Percentiles rank a stretch among this genome's conserved stretches.
phyloP scores from a whole-genome alignment of 2,113 vertebrate genomes.

The Petrocephalus zakoni region DNA sequence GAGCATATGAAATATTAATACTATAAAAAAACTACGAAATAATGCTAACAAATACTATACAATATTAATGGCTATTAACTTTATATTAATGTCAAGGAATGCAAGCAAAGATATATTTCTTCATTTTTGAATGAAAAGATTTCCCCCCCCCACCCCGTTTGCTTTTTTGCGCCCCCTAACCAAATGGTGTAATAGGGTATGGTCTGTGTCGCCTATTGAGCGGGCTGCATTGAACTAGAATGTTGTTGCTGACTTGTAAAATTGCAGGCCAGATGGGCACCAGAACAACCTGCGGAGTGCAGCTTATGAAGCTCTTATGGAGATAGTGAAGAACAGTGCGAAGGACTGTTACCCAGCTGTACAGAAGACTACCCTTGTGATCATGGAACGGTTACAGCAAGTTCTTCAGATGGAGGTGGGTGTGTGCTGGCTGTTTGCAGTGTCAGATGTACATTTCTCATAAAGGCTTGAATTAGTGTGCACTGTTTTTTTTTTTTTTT shows the following conservation, averaged over 20 bases:
- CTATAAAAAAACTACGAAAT: background rate
- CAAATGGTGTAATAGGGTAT: background rate
- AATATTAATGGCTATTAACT: too few relatives aligned
- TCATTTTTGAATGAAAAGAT: background rate
- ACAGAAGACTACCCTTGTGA: constrained; percentile 95
- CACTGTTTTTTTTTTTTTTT: background rate
- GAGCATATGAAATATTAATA: background rate
- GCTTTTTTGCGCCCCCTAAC: background rate
- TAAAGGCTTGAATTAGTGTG: background rate
- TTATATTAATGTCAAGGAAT: background rate
- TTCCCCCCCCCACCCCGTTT: too few relatives aligned
- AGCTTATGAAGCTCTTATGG: constrained; percentile 95
- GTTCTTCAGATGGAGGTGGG: constrained; percentile 98
- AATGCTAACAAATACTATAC: too few relatives aligned
- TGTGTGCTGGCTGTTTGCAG: background rate
- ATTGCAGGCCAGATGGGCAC: constrained; percentile 83
- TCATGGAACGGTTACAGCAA: constrained; percentile 96
- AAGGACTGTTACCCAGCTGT: constrained; percentile 98
- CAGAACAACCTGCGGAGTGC: constrained; percentile 97
- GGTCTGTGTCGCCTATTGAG: background rate
- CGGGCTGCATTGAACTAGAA: background rate
- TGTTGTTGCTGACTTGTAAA: background rate
- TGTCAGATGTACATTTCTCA: background rate
- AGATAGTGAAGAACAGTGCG: constrained; percentile 98
- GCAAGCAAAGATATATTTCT: background rate